Conservation (phyloP, 2,797 vertebrate species). For the Corythornis leucogaster region DNA sequence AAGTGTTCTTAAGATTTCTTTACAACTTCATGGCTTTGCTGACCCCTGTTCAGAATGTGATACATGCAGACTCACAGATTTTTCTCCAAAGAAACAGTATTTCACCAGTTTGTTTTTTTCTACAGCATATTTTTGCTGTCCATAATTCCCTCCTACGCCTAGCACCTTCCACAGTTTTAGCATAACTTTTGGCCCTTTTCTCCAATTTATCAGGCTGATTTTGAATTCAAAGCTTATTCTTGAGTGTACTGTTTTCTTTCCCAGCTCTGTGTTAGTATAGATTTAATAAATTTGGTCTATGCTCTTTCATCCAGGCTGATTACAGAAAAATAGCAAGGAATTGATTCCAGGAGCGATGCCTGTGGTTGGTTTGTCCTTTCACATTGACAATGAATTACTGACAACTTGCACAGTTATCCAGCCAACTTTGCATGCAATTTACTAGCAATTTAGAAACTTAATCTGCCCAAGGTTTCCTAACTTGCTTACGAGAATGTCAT, state of each 20-base stretch:
- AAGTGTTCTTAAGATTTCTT: constrained; percentile 33
- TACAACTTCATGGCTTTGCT: constrained; percentile 33
- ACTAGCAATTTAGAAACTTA: neutral
- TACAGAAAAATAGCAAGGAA: constrained; percentile 6
- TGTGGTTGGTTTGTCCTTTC: neutral
- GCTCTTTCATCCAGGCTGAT: neutral
- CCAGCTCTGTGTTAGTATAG: neutral
- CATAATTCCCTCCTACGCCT: constrained; percentile 38
- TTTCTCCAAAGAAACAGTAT: constrained; percentile 12
- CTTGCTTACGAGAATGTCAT: neutral
- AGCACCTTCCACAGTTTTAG: constrained; percentile 27
- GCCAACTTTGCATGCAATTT: neutral
- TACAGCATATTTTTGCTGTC: constrained; percentile 48
- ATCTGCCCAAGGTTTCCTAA: neutral
- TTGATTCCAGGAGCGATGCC: neutral
- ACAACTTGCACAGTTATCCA: neutral
- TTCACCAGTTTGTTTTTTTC: neutral
- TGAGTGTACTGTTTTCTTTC: neutral
- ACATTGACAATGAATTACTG: neutral
- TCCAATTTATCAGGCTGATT: constrained; percentile 32
- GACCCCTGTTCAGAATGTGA: constrained; percentile 26
- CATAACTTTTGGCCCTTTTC: neutral
- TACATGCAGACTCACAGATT: constrained; percentile 42
- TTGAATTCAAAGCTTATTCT: constrained; percentile 35
- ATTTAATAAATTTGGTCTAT: constrained; percentile 25